Base-by-base conservation (phyloP, 2,888 invertebrate species). In the Drosophila cracens region DNA sequence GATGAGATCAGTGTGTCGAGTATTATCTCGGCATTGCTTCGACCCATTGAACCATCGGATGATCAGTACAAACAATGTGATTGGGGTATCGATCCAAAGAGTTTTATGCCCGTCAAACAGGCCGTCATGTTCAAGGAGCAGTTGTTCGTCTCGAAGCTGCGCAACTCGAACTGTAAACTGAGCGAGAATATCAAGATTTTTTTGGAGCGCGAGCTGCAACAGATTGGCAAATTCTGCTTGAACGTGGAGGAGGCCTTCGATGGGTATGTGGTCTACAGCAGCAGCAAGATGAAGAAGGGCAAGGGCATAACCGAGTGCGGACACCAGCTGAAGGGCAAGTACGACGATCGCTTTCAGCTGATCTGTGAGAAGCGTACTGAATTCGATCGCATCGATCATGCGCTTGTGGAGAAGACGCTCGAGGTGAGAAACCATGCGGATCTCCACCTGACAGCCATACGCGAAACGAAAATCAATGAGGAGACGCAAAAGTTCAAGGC, bases 1-100 rank as follows among this genome's bases (percentile, higher is more conserved):
- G 91, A 91, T 74, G 92, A 91, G 75, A 92, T 91, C 53, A 91
- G 91, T 74, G 70, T 91, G 27, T 90, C 90, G 21, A 92, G 92
- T 63, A 90, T 91, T 21, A 82, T 92, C 6, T 92, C 92, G 1
- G 79, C 83, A 5, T 7, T 92, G 16, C 56, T 92, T 25, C 65
- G 83, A 25, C 74, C 76, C 5, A 80, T 92, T 21, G 90, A 89
- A 36, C 78, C 86, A 0, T 78, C 86, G 1, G 83, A 87, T 18
- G 82, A 76, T 1, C 73, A 83, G 51, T 84, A 75, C 4, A 63
- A 61, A 10, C 53, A 59, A 10, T 86, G 90, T 43, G 66, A 87
- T 51, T 92, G 91, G 90, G 69, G 70, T 21, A 83, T 92, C 25
- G 70, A 83, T 27, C 85, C 89, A 11, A 92, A 91, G 56, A 65